phyloP scores from a whole-genome alignment of 2,797 vertebrate genomes.

The Discoglossus pictus region DNA sequence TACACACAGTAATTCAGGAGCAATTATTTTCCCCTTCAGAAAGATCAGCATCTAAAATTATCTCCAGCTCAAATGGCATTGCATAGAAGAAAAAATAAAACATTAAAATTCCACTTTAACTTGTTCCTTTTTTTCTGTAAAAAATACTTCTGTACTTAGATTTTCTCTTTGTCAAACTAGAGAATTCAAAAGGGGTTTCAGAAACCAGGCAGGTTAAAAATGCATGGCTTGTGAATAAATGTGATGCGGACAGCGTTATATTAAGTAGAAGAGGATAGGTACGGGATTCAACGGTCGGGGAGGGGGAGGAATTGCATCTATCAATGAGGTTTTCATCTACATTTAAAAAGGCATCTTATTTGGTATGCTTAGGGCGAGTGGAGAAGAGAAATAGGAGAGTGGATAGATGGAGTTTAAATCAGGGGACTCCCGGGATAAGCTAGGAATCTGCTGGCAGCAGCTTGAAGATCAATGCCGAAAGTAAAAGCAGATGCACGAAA shows the following conservation, averaged over 20 bases:
- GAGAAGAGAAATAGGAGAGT: constrained; percentile 16
- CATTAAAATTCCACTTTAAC: neutral
- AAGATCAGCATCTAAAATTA: constrained; percentile 24
- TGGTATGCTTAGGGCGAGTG: constrained; percentile 21
- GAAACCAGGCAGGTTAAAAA: constrained; percentile 33
- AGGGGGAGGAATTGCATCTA: constrained; percentile 32
- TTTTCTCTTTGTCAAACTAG: constrained; percentile 28
- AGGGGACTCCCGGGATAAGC: constrained; percentile 60
- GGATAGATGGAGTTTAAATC: constrained; percentile 53
- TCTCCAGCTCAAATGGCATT: constrained; percentile 8
- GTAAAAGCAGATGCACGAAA: constrained; percentile 33
- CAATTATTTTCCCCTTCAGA: constrained; percentile 26
- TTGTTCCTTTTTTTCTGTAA: neutral
- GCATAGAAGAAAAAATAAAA: neutral
- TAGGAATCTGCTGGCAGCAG: constrained; percentile 59
- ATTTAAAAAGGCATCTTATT: constrained; percentile 52
- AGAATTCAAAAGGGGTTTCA: constrained; percentile 24
- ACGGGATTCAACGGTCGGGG: constrained; percentile 20
- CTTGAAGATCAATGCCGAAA: constrained; percentile 61
- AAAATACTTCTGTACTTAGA: constrained; percentile 20
- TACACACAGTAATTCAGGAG: constrained; percentile 14
- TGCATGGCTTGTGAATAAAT: constrained; percentile 30
- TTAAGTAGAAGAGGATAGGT: constrained; percentile 49
- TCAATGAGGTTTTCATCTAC: constrained; percentile 46
- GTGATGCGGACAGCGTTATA: constrained; percentile 29